Conservation (phyloP, 2,113 vertebrate genomes). For the Noturus placidus region DNA sequence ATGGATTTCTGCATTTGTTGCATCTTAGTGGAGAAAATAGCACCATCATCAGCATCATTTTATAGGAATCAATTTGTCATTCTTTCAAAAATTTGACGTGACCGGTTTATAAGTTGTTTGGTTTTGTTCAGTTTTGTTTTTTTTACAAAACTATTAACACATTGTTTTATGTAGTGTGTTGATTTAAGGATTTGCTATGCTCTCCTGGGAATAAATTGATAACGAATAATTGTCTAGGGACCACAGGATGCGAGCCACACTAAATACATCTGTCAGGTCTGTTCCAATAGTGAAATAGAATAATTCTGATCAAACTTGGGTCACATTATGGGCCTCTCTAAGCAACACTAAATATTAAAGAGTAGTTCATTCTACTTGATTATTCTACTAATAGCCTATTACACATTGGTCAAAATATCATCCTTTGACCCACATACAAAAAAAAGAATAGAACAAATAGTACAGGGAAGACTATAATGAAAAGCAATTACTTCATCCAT, state of each 20-base stretch:
- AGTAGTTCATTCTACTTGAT: conserved; percentile 59
- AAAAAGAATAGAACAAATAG: conserved; percentile 61
- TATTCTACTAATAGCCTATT: conserved; percentile 63
- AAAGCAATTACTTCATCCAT: conserved; percentile 78
- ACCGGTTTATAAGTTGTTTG: neutral
- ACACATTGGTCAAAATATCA: conserved; percentile 34
- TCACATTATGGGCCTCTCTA: conserved; percentile 50
- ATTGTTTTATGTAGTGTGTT: neutral
- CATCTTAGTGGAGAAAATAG: conserved; percentile 8
- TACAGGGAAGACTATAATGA: conserved; percentile 65
- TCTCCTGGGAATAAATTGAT: neutral
- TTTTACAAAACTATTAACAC: neutral
- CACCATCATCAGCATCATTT: neutral
- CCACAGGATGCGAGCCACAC: conserved; percentile 22
- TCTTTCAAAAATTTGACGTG: conserved; percentile 5
- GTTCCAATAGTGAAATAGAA: conserved; percentile 46
- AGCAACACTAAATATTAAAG: conserved; percentile 55
- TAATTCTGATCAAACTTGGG: conserved; percentile 40
- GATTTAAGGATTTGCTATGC: neutral
- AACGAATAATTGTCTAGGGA: neutral
- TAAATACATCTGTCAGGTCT: conserved; percentile 23
- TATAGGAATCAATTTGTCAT: neutral
- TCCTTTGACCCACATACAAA: conserved; percentile 61
- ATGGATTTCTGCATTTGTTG: conserved; percentile 24
- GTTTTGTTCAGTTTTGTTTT: neutral